Evolutionary conservation across 2,797 vertebrate species (phyloP).

Genomic region (Chelonia mydas): DNA sequence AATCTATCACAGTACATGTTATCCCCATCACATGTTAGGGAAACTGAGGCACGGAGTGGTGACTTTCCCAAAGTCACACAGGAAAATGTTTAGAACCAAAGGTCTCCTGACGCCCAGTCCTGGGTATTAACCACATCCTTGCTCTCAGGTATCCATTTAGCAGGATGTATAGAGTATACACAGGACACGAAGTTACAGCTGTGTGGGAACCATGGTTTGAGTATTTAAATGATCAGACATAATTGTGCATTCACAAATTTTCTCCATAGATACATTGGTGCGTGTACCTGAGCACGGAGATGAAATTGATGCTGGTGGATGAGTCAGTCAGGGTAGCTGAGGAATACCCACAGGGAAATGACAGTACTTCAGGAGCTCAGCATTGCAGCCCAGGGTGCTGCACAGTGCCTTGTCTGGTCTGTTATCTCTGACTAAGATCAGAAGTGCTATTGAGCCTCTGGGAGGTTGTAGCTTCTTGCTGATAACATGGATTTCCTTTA

Average conservation of each 20-base stretch:
- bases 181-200: not conserved
- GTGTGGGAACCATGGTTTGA: not conserved
- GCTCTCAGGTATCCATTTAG: not conserved
- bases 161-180: not conserved
- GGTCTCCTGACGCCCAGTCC: not conserved
- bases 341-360: not conserved
- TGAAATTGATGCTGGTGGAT: not conserved
- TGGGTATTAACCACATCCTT: not conserved
- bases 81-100: not conserved
- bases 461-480: not conserved
- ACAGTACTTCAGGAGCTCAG: not conserved
- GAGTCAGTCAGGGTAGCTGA: not conserved
- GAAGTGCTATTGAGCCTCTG: not conserved
- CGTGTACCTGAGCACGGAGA: not conserved
- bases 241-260: not conserved
- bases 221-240: not conserved
- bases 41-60: not conserved
- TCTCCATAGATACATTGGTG: not conserved
- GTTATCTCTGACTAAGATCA: not conserved
- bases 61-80: not conserved
- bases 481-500: not conserved
- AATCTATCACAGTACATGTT: not conserved
- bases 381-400: not conserved
- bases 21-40: not conserved
- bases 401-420: not conserved